Base-by-base conservation (phyloP, 2,888 invertebrate species). In the Caenorhabditis afra region DNA sequence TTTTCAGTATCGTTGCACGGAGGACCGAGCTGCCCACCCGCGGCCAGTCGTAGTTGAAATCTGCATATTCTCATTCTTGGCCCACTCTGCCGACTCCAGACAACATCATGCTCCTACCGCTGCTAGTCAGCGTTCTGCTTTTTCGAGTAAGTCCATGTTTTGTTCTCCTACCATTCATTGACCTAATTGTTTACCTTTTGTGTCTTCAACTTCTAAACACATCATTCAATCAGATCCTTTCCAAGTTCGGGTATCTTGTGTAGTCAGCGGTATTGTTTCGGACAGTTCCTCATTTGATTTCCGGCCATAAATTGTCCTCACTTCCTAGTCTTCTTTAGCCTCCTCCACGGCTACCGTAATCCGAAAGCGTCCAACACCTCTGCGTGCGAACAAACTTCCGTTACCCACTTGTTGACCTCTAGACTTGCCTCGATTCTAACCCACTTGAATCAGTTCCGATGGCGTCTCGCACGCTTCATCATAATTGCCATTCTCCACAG, bases 121-220 rank as follows among this genome's bases (percentile, higher is more conserved):
- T 77, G 77, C 70, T 77, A 45, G 65, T 77, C 70, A 77, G 77
- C 70, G 59, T 70, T 50, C 49, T 71, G 53, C 65, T 77, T 65
- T 71, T 77, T 70, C 77, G 65, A 64, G 77, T 77, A 65, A 70
- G 77, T 65, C 58, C 41, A 59, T 10, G 14, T 57, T 64, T 64
- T 47, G 23, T 55, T 52, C 16, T 66, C 59, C n/a, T 61, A 64
- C 57, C 47, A 70, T 44, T 35, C 52, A 61, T 20, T 61, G 61
- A 70, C 68, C 61, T 61, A 53, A 45, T 53, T 61, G 68, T 70
- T 70, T 35, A 53, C 61, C 14, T 41, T 53, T 41, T 52, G 16
- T 41, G 49, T 23, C 29, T 53, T 64, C 41, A 39, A 58, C 41
- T 53, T 53, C 44, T 16, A 35, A 22, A 50, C 18, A 29, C 47